A percentile compares a stretch with the other conserved stretches of the same genome.
Conservation (phyloP, 1,140 invertebrate genomes). For the Branchinecta lynchi region DNA sequence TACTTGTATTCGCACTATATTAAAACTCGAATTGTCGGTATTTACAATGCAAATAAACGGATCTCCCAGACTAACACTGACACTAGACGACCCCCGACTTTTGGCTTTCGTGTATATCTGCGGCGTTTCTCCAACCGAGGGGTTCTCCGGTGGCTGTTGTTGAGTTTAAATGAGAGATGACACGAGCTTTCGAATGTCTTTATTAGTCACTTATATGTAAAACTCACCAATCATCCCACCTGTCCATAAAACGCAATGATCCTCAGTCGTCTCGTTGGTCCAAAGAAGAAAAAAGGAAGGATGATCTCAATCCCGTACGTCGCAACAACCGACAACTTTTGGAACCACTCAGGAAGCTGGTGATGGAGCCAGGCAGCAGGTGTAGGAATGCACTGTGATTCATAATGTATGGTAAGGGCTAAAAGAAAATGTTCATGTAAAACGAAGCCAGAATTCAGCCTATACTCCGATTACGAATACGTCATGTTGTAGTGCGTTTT, state of each 20-base stretch:
- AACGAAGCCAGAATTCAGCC: neutral
- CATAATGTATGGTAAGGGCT: constrained; percentile 58
- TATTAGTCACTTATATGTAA: too few species aligned
- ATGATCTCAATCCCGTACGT: constrained; percentile 50
- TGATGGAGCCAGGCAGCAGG: constrained; percentile 51
- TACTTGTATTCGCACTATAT: too few species aligned
- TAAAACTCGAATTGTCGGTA: too few species aligned
- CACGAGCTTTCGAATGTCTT: too few species aligned
- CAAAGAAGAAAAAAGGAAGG: constrained; percentile 61
- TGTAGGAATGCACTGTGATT: constrained; percentile 55
- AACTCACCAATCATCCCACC: constrained; percentile 32
- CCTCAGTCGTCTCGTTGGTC: constrained; percentile 46
- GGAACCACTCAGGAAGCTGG: constrained; percentile 47
- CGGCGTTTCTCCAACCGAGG: too few species aligned
- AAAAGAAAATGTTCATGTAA: constrained; percentile 28
- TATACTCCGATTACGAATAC: neutral
- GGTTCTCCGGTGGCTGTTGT: too few species aligned
- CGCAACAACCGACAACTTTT: constrained; percentile 43
- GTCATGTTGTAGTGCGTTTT: too few species aligned
- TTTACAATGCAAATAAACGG: too few species aligned
- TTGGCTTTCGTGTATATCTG: too few species aligned
- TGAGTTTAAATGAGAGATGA: too few species aligned
- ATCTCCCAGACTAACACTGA: too few species aligned
- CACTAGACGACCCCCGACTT: too few species aligned
- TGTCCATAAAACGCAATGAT: constrained; percentile 49